Evolutionary conservation across 2,888 invertebrate species (phyloP), one percentile per base, ranked within the genome.

Genomic region (Drosophila mulleri): DNA sequence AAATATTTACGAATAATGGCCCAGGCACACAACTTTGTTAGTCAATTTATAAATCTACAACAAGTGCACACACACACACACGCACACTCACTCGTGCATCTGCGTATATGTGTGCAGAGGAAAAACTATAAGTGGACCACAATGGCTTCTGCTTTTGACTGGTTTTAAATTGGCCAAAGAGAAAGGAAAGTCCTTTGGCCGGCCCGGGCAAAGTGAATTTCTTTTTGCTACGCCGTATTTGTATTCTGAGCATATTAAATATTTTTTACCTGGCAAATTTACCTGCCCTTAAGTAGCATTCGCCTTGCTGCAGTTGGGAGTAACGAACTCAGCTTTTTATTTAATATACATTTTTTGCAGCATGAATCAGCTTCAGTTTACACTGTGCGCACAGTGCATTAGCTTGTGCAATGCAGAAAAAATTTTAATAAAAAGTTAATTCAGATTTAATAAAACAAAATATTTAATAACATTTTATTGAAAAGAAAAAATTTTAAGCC

Each of bases 1-100:
- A 83, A 86, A 81, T 74, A 84, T 86, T 86, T 86, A 85, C 61
- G 60, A 65, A 52, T 45, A 60, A 76, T 67, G 86, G 86, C 66
- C 66, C 67, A 56, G 57, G 61, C 58, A 71, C 66, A 77, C 68
- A 86, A 82, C 69, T 83, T 75, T 67, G 60, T 76, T 68, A 60
- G 45, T 50, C 53, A 69, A 57, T 66, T 73, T 74, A 44, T 42
- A 63, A 78, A 60, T 35, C 60, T 59, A 53, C 60, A 72, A 58
- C 62, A 72, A 81, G 52, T 52, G 60, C 66, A 66, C 35, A 53
- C 32, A 52, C 45, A 50, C 29, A 47, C 32, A 37, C 26, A 39
- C 23, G 50, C 45, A 35, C n/a, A 52, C 16, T 16, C 23, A 16
- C 11, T 3, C 16, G 6, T 26, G 23, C n/a, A 44, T n/a, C 6